Base-by-base conservation (phyloP, 2,888 invertebrate species). In the Lithophane semibrunnea region DNA sequence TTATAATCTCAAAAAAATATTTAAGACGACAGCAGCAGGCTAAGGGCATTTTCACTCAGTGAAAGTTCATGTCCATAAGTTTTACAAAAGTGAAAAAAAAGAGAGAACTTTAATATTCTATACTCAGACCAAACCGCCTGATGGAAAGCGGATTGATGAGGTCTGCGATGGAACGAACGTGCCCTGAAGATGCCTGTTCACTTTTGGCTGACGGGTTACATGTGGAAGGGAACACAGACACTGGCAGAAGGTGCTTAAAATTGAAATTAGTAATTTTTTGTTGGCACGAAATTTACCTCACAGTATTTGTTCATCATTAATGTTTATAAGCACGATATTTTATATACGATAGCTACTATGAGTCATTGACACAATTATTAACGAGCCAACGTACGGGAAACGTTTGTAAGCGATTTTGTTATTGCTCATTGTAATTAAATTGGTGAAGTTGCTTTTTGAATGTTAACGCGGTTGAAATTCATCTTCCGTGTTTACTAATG, bases 311-410 rank as follows among this genome's bases (percentile, higher is more conserved):
- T 54, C 2, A 13, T 61, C 29, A 82, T 67, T 61, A 49, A 79
- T 65, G n/a, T 67, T 75, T 79, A 63, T 71, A 47, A 24, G 73
- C 61, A 79, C 37, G 37, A 37, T 37, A 37, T 37, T 37, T 37
- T 5, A 37, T 5, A 66, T 61, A 80, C 47, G 60, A 84, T 86
- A 71, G 72, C 67, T 8, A 58, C 18, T 73, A 76, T 70, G 75
- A 78, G 73, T 81, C 80, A 85, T 54, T 84, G 85, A 66, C 87
- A 84, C 76, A 78, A 70, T 77, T 85, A 70, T 58, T 65, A 63
- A 64, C 52, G 74, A 52, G 72, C 76, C 63, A 75, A 77, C 73
- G 80, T 74, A 78, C 87, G 84, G 77, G 61, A 86, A 86, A 84
- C 73, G 37, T 63, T 65, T 67, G 63, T 73, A 77, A 64, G 63